phyloP scores from a whole-genome alignment of 2,113 vertebrate species.

The Bombycilla garrulus region DNA sequence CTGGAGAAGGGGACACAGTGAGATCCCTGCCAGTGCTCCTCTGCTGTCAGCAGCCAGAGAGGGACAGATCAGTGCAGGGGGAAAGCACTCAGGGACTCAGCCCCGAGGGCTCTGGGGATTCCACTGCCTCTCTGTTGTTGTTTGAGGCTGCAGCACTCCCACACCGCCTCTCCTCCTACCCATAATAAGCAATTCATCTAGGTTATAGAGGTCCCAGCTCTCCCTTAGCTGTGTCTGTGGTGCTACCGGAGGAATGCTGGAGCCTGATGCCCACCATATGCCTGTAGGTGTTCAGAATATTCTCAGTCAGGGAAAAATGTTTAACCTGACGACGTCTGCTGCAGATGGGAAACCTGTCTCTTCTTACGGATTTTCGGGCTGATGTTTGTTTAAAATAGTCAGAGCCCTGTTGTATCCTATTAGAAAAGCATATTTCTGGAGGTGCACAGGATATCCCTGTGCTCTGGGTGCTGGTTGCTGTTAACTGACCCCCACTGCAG shows the following conservation, averaged over 20 bases:
- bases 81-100: not conserved
- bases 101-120: accelerated
- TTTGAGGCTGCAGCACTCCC: not conserved
- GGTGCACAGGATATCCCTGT: slow-evolving; percentile 7
- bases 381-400: slow-evolving; percentile 16
- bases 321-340: not conserved
- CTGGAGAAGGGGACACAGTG: not conserved
- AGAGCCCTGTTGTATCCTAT: not conserved
- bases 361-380: not conserved
- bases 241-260: slow-evolving; percentile 45
- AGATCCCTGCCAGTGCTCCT: not conserved
- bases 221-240: not conserved
- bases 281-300: not conserved
- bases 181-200: slow-evolving; percentile 22
- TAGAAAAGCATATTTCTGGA: slow-evolving; percentile 5
- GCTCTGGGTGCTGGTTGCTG: not conserved
- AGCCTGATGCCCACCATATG: slow-evolving; percentile 37
- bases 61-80: not conserved
- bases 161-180: not conserved
- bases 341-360: not conserved
- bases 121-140: not conserved
- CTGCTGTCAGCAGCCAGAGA: not conserved
- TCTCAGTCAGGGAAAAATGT: not conserved
- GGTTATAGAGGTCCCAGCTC: not conserved
- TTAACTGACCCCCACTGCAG: not conserved